Evolutionary conservation across 2,113 vertebrate species (phyloP).

Genomic region (Erpornis zantholeuca): DNA sequence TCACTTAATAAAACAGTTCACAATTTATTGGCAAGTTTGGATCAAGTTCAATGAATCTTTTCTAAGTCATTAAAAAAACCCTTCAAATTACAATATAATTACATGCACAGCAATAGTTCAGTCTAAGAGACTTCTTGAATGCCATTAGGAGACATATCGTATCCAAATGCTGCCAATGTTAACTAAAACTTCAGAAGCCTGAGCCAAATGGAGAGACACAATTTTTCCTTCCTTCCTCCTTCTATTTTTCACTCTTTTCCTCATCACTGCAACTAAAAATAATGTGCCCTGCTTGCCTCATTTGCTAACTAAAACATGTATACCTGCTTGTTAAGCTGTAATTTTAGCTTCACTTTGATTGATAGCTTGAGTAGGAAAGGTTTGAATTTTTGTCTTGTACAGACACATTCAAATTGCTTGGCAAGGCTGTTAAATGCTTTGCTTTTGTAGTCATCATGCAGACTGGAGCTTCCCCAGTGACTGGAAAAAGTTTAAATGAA

Average conservation of each 20-base stretch:
- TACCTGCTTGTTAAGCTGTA: constrained; percentile 43
- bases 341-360: constrained; percentile 57
- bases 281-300: constrained; percentile 8
- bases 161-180: constrained; percentile 6
- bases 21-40: not conserved
- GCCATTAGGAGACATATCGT: not conserved
- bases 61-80: not conserved
- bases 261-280: constrained; percentile 34
- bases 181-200: constrained; percentile 6
- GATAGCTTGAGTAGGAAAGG: constrained; percentile 22
- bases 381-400: constrained; percentile 24
- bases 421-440: not conserved
- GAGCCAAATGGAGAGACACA: not conserved
- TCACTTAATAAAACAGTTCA: not conserved
- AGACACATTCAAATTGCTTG: constrained; percentile 13
- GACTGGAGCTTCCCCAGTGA: not conserved
- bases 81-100: not conserved
- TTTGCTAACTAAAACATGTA: constrained; percentile 41
- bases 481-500: constrained; percentile 8
- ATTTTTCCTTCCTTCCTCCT: constrained; percentile 37
- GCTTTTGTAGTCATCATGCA: not conserved
- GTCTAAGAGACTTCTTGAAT: not conserved
- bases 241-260: constrained; percentile 46
- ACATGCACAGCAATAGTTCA: not conserved
- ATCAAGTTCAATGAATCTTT: not conserved